These are phyloP conservation scores for Ennomos erosarius DNA, from an alignment of 2,888 invertebrate genomes.

Conservation along the genomic window DNA sequence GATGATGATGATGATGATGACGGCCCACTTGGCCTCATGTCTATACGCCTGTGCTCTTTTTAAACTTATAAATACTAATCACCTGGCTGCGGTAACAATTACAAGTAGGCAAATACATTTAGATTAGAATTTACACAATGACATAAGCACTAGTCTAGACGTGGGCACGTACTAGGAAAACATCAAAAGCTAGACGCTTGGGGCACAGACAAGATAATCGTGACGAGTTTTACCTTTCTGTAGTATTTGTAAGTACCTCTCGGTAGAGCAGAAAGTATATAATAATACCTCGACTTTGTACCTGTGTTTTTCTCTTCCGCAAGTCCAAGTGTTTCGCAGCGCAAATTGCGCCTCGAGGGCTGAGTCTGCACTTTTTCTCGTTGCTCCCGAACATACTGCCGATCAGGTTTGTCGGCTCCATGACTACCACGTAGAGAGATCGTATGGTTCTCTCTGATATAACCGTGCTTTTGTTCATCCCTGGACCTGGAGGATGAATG, in stretches of 20 bases:
- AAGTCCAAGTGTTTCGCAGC: conserved; percentile 62
- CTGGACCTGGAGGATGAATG: conserved; percentile 61
- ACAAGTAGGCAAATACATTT: not conserved
- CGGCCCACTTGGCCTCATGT: no score
- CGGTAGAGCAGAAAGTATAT: no score
- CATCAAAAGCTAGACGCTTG: conserved; percentile 3
- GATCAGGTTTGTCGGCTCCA: conserved; percentile 47
- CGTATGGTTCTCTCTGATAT: conserved; percentile 62
- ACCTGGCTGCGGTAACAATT: no score
- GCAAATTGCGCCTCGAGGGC: conserved; percentile 56
- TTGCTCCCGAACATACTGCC: conserved; percentile 46
- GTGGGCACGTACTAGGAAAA: conserved; percentile 12
- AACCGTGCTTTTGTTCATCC: conserved; percentile 67
- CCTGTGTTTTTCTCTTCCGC: conserved; percentile 61
- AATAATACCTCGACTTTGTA: no score
- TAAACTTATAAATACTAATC: no score
- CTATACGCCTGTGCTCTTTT: no score
- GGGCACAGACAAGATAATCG: no score
- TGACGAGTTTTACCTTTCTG: no score
- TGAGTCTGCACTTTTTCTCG: conserved; percentile 61
- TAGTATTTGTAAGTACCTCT: no score
- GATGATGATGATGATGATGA: no score
- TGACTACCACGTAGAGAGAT: conserved; percentile 58
- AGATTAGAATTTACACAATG: not conserved
- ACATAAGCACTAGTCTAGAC: conserved; percentile 8